These are phyloP conservation scores for Sebastes dallii DNA, from an alignment of 2,797 vertebrate species.

Conservation along the genomic window DNA sequence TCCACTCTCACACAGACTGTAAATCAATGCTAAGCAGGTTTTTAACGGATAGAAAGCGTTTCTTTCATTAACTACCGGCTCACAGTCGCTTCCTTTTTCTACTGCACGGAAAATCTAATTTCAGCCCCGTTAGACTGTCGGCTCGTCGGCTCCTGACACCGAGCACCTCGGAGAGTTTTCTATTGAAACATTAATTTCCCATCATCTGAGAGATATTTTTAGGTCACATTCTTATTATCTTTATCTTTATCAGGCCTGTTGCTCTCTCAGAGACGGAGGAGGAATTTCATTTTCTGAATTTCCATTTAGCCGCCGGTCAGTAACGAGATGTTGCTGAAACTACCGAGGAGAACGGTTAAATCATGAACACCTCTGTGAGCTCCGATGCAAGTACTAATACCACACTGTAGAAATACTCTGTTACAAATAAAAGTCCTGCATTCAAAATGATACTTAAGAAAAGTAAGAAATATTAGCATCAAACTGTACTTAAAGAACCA, in stretches of 20 bases:
- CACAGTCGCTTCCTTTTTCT: not conserved
- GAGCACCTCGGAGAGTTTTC: not conserved
- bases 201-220: conserved; percentile 5
- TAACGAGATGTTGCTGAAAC: not conserved
- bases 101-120: not conserved
- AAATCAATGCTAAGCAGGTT: not conserved
- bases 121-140: conserved; percentile 9
- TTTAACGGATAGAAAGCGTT: not conserved
- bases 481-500: too few species aligned
- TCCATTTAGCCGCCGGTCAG: not conserved
- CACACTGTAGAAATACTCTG: too few species aligned
- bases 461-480: too few species aligned
- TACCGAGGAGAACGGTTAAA: not conserved
- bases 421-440: too few species aligned
- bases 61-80: conserved; percentile 5
- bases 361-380: not conserved
- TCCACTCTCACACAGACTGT: not conserved
- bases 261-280: not conserved
- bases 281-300: not conserved
- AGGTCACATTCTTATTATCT: not conserved
- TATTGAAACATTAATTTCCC: not conserved
- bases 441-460: too few species aligned
- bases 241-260: not conserved
- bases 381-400: not conserved
- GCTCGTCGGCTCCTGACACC: not conserved